Conservation (phyloP, 1,140 invertebrate species). For the Sesamia nonagrioides region DNA sequence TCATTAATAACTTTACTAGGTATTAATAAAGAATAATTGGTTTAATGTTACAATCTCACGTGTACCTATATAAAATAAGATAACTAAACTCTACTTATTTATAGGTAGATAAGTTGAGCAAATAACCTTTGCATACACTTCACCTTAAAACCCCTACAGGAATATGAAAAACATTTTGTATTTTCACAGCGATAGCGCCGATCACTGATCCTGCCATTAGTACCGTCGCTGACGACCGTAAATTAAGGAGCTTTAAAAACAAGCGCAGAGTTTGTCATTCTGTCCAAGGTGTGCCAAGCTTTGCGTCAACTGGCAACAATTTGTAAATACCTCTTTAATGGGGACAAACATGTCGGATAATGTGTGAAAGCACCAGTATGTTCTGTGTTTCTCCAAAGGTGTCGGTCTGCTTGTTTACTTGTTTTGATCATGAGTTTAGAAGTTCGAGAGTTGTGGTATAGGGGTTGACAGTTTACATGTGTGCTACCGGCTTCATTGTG, state of each 20-base stretch:
- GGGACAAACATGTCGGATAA: conserved; percentile 9
- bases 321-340: conserved; percentile 22
- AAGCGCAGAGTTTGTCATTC: conserved; percentile 39
- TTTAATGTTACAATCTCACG: no score
- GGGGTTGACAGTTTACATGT: not conserved
- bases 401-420: conserved; percentile 28
- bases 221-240: conserved; percentile 13
- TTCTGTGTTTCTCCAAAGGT: not conserved
- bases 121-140: not conserved
- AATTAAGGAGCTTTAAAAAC: conserved; percentile 49
- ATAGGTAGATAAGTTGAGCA: no score
- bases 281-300: conserved; percentile 2
- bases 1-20: no score
- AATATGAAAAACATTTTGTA: not conserved
- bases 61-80: no score
- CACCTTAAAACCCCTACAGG: not conserved
- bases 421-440: conserved; percentile 22
- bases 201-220: conserved; percentile 24
- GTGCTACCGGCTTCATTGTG: not conserved
- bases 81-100: no score
- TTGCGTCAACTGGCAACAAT: not conserved
- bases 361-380: not conserved
- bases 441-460: conserved; percentile 2
- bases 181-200: not conserved
- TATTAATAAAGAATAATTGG: no score